phyloP scores from a whole-genome alignment of 2,888 invertebrate species.

The Psylliodes chrysocephalus region DNA sequence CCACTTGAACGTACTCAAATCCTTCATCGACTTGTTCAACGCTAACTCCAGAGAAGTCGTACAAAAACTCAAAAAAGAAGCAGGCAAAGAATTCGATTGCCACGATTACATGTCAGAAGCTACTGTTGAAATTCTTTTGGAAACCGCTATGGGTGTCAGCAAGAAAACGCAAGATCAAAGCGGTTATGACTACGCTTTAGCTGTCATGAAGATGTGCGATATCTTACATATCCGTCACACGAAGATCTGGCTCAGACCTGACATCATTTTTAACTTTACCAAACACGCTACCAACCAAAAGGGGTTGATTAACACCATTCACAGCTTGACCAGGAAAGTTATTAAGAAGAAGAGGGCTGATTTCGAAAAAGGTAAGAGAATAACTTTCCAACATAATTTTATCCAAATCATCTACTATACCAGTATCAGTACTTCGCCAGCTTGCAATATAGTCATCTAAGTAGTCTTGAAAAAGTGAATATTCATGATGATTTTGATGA shows the following conservation, averaged over 20 bases:
- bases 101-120: constrained; percentile 88
- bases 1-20: constrained; percentile 87
- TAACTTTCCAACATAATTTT: too few relatives aligned
- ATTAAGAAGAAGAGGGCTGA: constrained; percentile 72
- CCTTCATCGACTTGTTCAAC: constrained; percentile 87
- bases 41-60: constrained; percentile 82
- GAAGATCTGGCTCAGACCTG: constrained; percentile 81
- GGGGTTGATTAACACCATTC: constrained; percentile 79
- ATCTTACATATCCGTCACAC: constrained; percentile 85
- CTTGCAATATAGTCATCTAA: too few relatives aligned
- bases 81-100: constrained; percentile 79
- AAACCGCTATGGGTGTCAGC: constrained; percentile 90
- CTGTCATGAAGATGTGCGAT: constrained; percentile 91
- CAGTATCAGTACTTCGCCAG: too few relatives aligned
- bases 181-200: constrained; percentile 86
- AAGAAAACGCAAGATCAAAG: constrained; percentile 84
- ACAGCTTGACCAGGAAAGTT: constrained; percentile 81
- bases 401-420: too few relatives aligned
- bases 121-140: constrained; percentile 82
- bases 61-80: constrained; percentile 76
- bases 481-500: too few relatives aligned
- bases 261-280: constrained; percentile 80
- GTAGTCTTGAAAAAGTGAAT: too few relatives aligned
- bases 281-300: constrained; percentile 80
- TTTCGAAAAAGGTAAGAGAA: constrained; percentile 62